Evolutionary conservation across 1,140 invertebrate genomes (phyloP), one percentile per base, ranked within the genome.

Genomic region (Zaprionus gabonicus): DNA sequence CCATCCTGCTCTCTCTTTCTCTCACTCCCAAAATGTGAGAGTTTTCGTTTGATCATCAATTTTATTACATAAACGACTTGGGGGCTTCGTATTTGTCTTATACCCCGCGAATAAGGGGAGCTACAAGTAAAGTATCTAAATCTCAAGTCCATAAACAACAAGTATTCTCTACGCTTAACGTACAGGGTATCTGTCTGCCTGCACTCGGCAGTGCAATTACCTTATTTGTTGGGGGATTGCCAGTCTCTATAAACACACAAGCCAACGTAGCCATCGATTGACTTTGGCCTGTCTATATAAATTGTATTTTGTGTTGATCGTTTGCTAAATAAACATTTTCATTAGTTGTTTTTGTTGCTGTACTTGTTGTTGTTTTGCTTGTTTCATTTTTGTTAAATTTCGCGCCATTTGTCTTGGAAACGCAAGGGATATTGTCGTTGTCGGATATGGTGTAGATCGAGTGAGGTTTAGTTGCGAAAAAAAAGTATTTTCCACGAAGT

Each of bases 41-140:
- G 84, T 88, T 87, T 87, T 87, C 84, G 85, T 87, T 87, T 87
- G 84, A 87, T 87, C 84, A 87, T 87, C 84, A 87, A 87, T 78
- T 87, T 87, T 88, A 87, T 88, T 87, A 81, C 83, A 70, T 68
- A 63, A 38, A 56, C 56, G 56, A 31, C 41, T 77, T 74, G 65
- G 73, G 71, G 68, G 73, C 53, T 86, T 82, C 71, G 76, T 87
- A 62, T 77, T 80, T 80, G 57, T 65, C 46, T 23, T 17, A 62
- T 57, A 76, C 68, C 55, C 59, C 36, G 36, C 34, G 17, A 10
- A 17, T 1, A 9, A 46, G 41, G 2, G 17, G n/a, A 4, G n/a
- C n/a, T 17, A 7, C 41, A 17, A 46, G 7, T 46, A 7, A n/a
- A n/a, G 41, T 41, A n/a, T 41, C 7, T 41, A 7, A 15, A 7